A percentile compares a stretch with the other conserved stretches of the same genome.
Conservation (phyloP, 2,888 invertebrate genomes). For the Heliconius sara region DNA sequence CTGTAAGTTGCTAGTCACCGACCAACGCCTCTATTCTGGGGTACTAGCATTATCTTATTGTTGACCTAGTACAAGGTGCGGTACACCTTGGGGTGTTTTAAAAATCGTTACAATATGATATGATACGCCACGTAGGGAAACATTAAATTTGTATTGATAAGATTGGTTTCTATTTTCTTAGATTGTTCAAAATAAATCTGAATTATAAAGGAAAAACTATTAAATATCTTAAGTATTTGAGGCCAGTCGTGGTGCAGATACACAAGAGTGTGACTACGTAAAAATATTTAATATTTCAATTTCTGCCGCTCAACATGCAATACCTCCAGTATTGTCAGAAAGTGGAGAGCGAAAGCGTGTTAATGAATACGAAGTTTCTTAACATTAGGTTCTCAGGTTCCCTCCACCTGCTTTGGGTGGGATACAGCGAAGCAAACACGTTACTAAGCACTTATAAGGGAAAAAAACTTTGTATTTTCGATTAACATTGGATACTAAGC, state of each 20-base stretch:
- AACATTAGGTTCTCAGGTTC: neutral
- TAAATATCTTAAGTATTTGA: too few relatives aligned
- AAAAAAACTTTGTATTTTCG: neutral
- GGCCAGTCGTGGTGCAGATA: too few relatives aligned
- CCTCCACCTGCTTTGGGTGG: neutral
- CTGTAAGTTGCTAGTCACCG: conserved; percentile 75
- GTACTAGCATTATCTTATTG: conserved; percentile 71
- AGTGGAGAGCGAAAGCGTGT: neutral
- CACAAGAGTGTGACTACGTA: too few relatives aligned
- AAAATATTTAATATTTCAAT: neutral
- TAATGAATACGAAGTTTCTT: neutral
- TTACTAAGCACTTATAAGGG: neutral
- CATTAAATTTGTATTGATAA: conserved; percentile 15
- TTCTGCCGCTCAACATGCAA: neutral
- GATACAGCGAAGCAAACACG: neutral
- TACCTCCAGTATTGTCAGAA: neutral
- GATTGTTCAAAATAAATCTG: neutral
- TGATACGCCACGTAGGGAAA: conserved; percentile 29
- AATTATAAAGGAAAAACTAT: neutral
- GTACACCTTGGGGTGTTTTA: conserved; percentile 52
- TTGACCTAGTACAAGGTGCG: conserved; percentile 80
- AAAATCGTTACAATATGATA: conserved; percentile 43
- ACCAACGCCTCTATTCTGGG: conserved; percentile 69
- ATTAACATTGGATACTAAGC: conserved; percentile 18
- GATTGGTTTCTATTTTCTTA: neutral